Conservation (phyloP, 1,140 invertebrate genomes). For the Zophobas morio region DNA sequence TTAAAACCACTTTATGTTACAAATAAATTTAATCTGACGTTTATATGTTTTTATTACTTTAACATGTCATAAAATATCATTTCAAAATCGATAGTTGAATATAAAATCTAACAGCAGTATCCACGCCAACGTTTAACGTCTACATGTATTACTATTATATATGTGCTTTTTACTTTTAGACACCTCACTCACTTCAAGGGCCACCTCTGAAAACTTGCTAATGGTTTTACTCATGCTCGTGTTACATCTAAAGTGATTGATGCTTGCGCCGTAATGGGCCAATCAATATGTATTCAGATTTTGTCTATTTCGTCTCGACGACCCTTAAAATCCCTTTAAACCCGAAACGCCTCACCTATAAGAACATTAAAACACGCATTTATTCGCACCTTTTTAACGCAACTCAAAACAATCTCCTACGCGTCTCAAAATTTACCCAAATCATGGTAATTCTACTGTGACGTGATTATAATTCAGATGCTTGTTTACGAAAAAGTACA, state of each 20-base stretch:
- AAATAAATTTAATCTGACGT: conserved; percentile 59
- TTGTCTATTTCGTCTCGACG: conserved; percentile 16
- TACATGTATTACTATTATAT: conserved; percentile 44
- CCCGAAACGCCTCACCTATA: too few relatives aligned
- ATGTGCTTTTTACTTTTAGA: conserved; percentile 29
- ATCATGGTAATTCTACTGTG: too few relatives aligned
- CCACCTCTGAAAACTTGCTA: conserved; percentile 32
- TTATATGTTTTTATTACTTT: conserved; percentile 59
- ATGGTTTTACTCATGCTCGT: conserved; percentile 17
- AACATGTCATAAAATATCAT: conserved; percentile 58
- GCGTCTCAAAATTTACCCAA: too few relatives aligned
- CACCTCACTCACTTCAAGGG: conserved; percentile 25
- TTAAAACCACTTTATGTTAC: conserved; percentile 56
- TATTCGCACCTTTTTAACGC: too few relatives aligned
- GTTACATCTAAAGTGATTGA: conserved; percentile 38
- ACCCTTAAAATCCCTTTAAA: not conserved
- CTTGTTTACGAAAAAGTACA: too few relatives aligned
- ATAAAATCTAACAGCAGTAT: conserved; percentile 54
- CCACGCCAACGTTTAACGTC: conserved; percentile 47
- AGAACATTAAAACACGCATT: too few relatives aligned
- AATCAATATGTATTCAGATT: conserved; percentile 28
- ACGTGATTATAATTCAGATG: too few relatives aligned
- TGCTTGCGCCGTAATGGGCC: conserved; percentile 11
- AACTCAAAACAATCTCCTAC: too few relatives aligned
- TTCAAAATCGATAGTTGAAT: conserved; percentile 54